A percentile compares a stretch with the other conserved stretches of the same genome.
Evolutionary conservation across 1,140 invertebrate genomes (phyloP).

Genomic region (Amyelois transitella): DNA sequence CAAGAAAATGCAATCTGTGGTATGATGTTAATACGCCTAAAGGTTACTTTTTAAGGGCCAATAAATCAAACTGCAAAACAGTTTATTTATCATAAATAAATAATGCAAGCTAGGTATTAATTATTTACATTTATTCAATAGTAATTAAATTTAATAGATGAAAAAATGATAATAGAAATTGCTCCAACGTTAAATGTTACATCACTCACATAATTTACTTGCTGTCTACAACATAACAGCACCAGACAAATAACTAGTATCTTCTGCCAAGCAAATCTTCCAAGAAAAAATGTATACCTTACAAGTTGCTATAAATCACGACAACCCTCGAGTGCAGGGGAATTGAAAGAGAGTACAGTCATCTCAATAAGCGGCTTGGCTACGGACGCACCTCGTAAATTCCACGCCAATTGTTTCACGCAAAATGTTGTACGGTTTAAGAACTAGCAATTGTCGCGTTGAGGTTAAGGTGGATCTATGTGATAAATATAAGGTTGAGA

Average conservation of each 20-base stretch:
- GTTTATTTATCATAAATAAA: neutral
- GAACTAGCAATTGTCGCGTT: conserved; percentile 26
- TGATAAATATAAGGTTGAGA: too few relatives aligned
- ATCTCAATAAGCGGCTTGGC: conserved; percentile 64
- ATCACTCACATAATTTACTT: too few relatives aligned
- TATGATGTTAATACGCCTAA: neutral
- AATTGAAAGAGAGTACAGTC: conserved; percentile 48
- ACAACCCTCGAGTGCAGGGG: conserved; percentile 3
- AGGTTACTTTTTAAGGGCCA: neutral
- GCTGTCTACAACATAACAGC: neutral
- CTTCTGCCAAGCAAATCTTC: neutral
- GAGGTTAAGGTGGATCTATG: conserved; percentile 1
- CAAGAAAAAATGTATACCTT: neutral
- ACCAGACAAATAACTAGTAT: neutral
- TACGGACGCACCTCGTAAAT: conserved; percentile 50
- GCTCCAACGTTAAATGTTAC: neutral
- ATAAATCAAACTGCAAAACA: neutral
- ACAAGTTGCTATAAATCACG: neutral
- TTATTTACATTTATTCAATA: too few relatives aligned
- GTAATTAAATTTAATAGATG: neutral
- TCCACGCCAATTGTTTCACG: conserved; percentile 55
- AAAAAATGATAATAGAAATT: neutral
- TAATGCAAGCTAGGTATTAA: too few relatives aligned
- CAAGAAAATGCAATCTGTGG: neutral
- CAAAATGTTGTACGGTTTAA: conserved; percentile 34